A percentile compares a stretch with the other conserved stretches of the same genome.
phyloP scores from a whole-genome alignment of 2,797 vertebrate species.

The Crax fasciolata region DNA sequence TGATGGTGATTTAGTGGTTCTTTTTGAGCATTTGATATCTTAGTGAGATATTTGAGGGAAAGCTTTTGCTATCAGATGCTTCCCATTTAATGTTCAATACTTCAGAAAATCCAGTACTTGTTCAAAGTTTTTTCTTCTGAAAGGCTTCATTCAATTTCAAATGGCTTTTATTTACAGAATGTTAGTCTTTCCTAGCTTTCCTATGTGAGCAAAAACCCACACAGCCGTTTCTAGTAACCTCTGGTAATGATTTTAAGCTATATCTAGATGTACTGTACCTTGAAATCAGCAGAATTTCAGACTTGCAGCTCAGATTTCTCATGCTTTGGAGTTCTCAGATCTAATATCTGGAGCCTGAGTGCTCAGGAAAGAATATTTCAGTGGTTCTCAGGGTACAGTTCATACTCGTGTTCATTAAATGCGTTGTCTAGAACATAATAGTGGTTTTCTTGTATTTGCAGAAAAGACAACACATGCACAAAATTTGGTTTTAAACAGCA shows the following conservation, averaged over 20 bases:
- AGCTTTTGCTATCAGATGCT: background rate
- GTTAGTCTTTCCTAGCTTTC: background rate
- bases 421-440: background rate
- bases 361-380: background rate
- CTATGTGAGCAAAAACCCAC: background rate
- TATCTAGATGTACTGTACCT: background rate
- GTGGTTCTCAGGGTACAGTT: background rate
- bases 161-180: background rate
- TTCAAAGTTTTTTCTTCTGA: background rate
- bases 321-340: background rate
- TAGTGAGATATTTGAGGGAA: background rate
- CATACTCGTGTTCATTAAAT: background rate
- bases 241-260: background rate
- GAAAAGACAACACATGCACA: background rate
- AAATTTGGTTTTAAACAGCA: background rate
- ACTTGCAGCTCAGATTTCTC: background rate
- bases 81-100: background rate
- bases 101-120: background rate
- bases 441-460: background rate
- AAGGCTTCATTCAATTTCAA: background rate
- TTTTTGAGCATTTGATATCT: background rate
- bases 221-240: background rate
- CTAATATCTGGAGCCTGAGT: background rate
- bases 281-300: slow-evolving; percentile 10
- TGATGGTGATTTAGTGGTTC: background rate